phyloP scores from a whole-genome alignment of 2,888 invertebrate species.

The Pachycephus smyrnensis region DNA sequence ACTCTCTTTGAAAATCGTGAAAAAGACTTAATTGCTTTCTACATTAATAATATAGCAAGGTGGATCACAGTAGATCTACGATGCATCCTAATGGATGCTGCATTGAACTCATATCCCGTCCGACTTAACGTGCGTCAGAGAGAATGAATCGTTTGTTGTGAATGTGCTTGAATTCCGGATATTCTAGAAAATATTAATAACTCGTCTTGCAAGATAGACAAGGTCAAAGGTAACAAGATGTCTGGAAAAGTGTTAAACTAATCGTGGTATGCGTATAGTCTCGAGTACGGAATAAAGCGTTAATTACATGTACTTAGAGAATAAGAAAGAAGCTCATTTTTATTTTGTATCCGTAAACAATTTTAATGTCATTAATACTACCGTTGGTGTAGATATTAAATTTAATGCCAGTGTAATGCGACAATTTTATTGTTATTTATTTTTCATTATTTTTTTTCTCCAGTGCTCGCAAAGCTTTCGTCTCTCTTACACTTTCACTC shows the following conservation, averaged over 20 bases:
- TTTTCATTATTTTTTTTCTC: neutral
- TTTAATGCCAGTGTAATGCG: slow-evolving; percentile 10
- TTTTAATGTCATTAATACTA: slow-evolving; percentile 4
- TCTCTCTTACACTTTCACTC: neutral
- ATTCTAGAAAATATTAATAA: neutral
- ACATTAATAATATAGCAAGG: neutral
- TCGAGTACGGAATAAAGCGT: neutral
- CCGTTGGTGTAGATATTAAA: slow-evolving; percentile 1
- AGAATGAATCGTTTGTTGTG: neutral
- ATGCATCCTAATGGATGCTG: neutral
- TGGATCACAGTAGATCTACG: neutral
- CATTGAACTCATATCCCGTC: neutral
- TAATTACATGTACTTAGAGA: neutral
- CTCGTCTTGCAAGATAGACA: neutral
- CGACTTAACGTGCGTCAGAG: neutral
- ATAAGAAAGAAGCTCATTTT: neutral
- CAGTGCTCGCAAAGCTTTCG: neutral
- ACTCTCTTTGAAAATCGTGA: neutral
- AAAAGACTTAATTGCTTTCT: neutral
- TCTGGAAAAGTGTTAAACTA: neutral
- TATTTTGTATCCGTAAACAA: slow-evolving; percentile 1
- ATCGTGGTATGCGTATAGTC: neutral
- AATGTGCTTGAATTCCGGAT: neutral
- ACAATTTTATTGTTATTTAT: neutral
- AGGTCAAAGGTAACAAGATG: neutral